Percentiles rank a stretch among this genome's conserved stretches.
Conservation (phyloP, 2,113 vertebrate genomes). For the Pterophyllum scalare region DNA sequence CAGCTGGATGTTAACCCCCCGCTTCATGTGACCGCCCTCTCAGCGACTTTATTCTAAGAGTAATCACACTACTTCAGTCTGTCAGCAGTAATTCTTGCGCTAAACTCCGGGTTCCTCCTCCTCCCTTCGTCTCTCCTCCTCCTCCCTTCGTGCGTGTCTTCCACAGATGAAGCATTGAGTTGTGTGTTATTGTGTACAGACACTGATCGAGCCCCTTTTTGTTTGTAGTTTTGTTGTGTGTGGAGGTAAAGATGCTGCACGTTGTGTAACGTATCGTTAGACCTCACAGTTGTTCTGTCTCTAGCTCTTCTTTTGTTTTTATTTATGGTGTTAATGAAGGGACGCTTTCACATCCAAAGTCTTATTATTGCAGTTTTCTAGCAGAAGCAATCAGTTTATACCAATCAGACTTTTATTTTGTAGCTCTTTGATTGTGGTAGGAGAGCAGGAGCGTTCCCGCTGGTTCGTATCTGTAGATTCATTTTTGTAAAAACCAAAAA, state of each 20-base stretch:
- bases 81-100: neutral
- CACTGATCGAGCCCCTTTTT: slow-evolving; percentile 31
- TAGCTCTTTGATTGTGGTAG: neutral
- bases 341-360: slow-evolving; percentile 60
- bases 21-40: neutral
- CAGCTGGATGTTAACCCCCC: no score
- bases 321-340: slow-evolving; percentile 55
- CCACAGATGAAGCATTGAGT: neutral
- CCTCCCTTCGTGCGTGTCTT: neutral
- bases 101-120: neutral
- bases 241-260: slow-evolving; percentile 44
- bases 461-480: slow-evolving; percentile 18
- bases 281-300: slow-evolving; percentile 28
- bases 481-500: slow-evolving; percentile 22
- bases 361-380: slow-evolving; percentile 46
- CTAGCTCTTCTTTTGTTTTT: slow-evolving; percentile 46
- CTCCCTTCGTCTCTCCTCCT: neutral
- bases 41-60: neutral
- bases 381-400: slow-evolving; percentile 30
- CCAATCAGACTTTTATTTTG: slow-evolving; percentile 21
- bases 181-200: neutral
- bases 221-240: slow-evolving; percentile 48
- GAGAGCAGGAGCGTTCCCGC: neutral
- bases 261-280: slow-evolving; percentile 54
- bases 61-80: neutral